A percentile compares a stretch with the other conserved stretches of the same genome.
Evolutionary conservation across 2,888 invertebrate species (phyloP).

Genomic region (Drosophila atripex): DNA sequence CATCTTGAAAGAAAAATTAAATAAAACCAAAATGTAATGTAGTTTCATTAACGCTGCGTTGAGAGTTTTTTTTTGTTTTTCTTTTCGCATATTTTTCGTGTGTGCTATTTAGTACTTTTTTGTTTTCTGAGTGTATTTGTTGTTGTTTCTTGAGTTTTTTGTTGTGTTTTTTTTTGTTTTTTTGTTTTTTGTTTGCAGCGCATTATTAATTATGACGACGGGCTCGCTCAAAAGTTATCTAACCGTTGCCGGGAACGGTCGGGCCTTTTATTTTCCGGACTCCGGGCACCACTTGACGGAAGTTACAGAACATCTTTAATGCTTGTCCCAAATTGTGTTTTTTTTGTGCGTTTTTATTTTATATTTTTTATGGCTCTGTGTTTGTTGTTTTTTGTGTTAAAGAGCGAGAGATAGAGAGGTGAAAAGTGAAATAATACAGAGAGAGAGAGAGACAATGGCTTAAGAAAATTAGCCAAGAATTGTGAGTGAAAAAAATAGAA

Average conservation of each 20-base stretch:
- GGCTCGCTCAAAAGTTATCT: constrained; percentile 68
- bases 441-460: neutral
- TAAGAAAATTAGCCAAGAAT: constrained; percentile 5
- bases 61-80: constrained; percentile 38
- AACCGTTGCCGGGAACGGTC: constrained; percentile 68
- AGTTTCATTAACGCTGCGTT: constrained; percentile 60
- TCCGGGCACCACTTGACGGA: neutral
- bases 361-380: no score
- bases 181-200: constrained; percentile 52
- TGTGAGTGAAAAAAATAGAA: neutral
- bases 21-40: constrained; percentile 12
- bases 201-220: constrained; percentile 74
- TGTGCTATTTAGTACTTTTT: constrained; percentile 17
- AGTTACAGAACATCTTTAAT: neutral
- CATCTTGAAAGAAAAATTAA: neutral
- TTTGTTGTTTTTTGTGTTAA: neutral
- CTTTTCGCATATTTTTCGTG: constrained; percentile 3
- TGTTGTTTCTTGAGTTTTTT: constrained; percentile 24
- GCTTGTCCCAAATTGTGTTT: no score
- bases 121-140: constrained; percentile 27
- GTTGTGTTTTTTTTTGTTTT: constrained; percentile 2
- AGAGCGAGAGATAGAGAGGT: constrained; percentile 1
- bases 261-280: constrained; percentile 20
- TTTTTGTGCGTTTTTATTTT: no score
- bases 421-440: constrained; percentile 26